These are phyloP conservation scores for Coptodon rendalli DNA, from an alignment of 2,113 vertebrate species.

Conservation along the genomic window DNA sequence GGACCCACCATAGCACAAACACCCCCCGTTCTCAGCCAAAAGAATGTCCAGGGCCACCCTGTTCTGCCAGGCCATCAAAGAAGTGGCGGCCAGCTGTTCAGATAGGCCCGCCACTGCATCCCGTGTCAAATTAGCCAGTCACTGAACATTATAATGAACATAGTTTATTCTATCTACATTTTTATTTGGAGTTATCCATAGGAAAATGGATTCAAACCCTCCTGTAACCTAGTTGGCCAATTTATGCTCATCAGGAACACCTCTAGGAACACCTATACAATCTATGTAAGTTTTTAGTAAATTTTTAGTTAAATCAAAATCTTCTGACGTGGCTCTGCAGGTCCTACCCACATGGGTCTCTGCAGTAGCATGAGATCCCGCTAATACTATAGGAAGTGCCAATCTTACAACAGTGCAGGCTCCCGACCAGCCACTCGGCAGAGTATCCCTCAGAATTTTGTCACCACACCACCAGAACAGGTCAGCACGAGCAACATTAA, in stretches of 20 bases:
- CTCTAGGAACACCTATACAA: background rate
- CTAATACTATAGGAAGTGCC: background rate
- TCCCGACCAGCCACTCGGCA: background rate
- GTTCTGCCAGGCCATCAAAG: background rate
- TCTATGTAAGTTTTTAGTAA: background rate
- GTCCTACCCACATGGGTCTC: background rate
- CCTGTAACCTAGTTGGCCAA: background rate
- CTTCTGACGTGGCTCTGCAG: accelerated
- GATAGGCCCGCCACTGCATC: background rate
- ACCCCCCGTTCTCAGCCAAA: no score
- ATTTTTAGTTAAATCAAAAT: background rate
- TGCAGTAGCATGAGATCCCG: background rate
- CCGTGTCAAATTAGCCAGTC: background rate
- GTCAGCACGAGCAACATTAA: background rate
- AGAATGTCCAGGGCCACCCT: no score
- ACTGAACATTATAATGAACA: background rate
- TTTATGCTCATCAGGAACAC: background rate
- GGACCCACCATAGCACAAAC: no score
- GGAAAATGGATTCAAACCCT: background rate
- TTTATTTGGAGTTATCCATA: background rate
- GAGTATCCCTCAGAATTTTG: background rate
- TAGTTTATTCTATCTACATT: background rate
- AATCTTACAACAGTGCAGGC: background rate
- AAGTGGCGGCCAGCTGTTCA: background rate
- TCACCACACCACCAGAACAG: background rate